phyloP scores from a whole-genome alignment of 2,113 vertebrate genomes.

The Ramphastos sulfuratus region DNA sequence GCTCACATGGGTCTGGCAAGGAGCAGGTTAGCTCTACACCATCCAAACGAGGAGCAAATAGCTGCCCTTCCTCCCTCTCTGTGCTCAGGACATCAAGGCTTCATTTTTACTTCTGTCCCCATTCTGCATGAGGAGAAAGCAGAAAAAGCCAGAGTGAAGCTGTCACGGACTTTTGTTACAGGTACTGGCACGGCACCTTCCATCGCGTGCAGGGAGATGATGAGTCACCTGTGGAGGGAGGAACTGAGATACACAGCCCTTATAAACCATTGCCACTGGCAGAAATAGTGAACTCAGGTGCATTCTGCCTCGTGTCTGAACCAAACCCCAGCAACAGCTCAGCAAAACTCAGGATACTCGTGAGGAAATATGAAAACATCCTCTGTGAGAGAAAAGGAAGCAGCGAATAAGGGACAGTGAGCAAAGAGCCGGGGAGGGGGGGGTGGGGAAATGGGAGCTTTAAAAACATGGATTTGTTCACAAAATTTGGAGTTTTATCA shows the following conservation, averaged over 20 bases:
- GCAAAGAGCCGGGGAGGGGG: not conserved
- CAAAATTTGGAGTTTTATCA: not conserved
- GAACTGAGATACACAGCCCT: not conserved
- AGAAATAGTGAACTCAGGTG: not conserved
- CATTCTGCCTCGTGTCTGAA: not conserved
- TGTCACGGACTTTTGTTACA: not conserved
- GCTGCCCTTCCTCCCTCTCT: not conserved
- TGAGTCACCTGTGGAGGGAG: not conserved
- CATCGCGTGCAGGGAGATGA: accelerated
- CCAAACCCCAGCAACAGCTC: not conserved
- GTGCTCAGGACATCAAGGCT: accelerated
- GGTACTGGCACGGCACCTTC: not conserved
- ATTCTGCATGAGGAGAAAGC: not conserved
- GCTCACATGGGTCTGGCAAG: accelerated
- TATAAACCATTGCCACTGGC: not conserved
- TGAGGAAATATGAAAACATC: not conserved
- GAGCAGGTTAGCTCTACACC: not conserved
- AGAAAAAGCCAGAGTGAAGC: not conserved
- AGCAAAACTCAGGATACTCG: not conserved
- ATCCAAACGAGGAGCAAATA: not conserved
- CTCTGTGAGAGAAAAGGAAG: not conserved
- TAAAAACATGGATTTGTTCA: not conserved
- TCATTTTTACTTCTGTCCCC: not conserved
- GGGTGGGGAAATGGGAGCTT: not conserved
- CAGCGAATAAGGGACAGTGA: not conserved